Conservation (phyloP, 1,140 invertebrate species). For the Paraescarpia echinospica region DNA sequence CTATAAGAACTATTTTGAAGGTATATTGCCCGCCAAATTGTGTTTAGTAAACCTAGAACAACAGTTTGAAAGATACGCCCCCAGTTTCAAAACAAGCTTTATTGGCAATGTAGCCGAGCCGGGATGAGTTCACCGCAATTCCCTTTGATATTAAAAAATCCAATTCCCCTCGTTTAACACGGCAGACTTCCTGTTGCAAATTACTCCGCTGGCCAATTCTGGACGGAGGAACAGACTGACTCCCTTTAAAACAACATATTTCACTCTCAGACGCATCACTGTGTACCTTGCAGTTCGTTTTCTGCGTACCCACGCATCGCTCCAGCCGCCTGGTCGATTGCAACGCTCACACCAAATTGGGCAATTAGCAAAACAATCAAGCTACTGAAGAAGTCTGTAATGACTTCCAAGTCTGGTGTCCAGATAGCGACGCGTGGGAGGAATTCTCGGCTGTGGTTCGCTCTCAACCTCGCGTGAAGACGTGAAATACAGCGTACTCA, state of each 20-base stretch:
- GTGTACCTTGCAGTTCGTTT: background rate
- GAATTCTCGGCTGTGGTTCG: background rate
- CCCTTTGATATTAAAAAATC: too few species aligned
- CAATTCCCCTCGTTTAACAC: too few species aligned
- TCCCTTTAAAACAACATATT: background rate
- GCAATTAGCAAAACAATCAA: background rate
- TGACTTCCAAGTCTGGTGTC: background rate
- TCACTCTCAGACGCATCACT: background rate
- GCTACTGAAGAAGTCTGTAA: background rate
- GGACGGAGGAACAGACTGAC: too few species aligned
- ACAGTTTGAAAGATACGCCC: too few species aligned
- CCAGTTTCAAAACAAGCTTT: too few species aligned
- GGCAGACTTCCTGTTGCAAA: too few species aligned
- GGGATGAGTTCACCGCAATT: too few species aligned
- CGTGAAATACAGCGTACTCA: background rate
- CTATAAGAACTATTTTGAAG: too few species aligned
- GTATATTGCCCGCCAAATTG: too few species aligned
- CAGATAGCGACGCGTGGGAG: background rate
- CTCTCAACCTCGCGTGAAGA: background rate
- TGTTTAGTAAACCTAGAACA: too few species aligned
- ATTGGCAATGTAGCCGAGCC: too few species aligned
- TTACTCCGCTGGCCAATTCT: too few species aligned
- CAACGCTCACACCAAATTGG: background rate
- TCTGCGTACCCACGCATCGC: background rate
- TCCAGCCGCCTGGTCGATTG: background rate